phyloP scores from a whole-genome alignment of 2,797 vertebrate genomes.

The Nyctibius grandis region DNA sequence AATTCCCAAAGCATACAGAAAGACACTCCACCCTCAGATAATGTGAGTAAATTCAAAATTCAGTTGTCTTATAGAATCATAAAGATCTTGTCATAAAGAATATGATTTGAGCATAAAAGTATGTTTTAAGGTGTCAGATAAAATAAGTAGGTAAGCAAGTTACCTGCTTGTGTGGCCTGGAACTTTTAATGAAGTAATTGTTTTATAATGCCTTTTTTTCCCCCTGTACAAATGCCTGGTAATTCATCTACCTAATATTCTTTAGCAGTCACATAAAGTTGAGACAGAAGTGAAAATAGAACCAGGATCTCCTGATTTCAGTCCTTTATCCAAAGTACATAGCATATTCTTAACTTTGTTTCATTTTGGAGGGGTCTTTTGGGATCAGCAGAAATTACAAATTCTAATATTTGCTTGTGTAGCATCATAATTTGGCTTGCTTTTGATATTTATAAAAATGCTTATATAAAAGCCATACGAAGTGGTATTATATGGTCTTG shows the following conservation, averaged over 20 bases:
- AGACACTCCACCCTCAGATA: conserved; percentile 52
- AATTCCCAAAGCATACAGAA: conserved; percentile 67
- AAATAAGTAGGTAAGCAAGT: neutral
- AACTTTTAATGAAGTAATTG: neutral
- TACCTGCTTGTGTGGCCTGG: neutral
- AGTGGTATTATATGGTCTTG: neutral
- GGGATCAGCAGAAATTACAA: neutral
- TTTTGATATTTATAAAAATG: neutral
- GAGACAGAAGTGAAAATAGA: neutral
- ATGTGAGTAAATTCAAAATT: conserved; percentile 71
- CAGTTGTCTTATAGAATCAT: neutral
- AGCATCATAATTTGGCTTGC: neutral
- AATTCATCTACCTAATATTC: neutral
- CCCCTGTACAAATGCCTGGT: neutral
- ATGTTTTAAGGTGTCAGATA: accelerated
- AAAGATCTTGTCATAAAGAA: too few relatives aligned
- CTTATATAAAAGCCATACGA: neutral
- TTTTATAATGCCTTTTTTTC: neutral
- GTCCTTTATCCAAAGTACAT: neutral
- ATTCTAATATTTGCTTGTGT: neutral
- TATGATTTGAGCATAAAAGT: neutral
- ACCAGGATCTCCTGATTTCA: neutral
- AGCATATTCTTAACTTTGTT: neutral
- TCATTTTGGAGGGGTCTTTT: neutral
- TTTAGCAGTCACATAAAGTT: neutral